Percentiles rank a stretch among this genome's conserved stretches.
Evolutionary conservation across 2,888 invertebrate genomes (phyloP).

Genomic region (Apotomis capreana): DNA sequence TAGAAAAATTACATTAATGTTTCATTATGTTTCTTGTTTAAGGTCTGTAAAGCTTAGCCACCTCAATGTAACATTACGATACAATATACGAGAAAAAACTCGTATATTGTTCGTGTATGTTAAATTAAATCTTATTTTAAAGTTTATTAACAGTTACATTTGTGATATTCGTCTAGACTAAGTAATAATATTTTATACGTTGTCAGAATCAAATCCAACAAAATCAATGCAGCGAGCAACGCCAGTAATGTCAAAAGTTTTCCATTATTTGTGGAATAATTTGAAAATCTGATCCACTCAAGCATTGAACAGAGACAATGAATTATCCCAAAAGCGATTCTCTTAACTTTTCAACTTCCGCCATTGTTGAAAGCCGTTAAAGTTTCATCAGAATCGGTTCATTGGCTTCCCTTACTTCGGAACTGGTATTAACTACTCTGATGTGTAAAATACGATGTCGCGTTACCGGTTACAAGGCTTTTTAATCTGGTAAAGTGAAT

Average conservation of each 20-base stretch:
- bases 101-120: no score
- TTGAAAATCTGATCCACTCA: constrained; percentile 42
- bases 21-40: no score
- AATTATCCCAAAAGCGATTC: constrained; percentile 45
- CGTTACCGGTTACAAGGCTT: constrained; percentile 8
- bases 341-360: constrained; percentile 45
- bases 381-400: constrained; percentile 48
- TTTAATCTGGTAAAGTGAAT: not conserved
- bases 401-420: constrained; percentile 46
- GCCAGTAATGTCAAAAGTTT: not conserved
- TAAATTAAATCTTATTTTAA: no score
- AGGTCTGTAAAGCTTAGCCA: no score
- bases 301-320: constrained; percentile 44
- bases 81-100: no score
- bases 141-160: no score
- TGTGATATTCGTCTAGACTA: no score
- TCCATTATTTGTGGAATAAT: constrained; percentile 26
- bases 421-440: constrained; percentile 25
- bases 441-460: constrained; percentile 21
- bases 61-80: no score
- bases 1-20: no score
- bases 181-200: not conserved
- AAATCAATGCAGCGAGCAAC: not conserved
- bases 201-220: not conserved
- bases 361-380: constrained; percentile 44